Conservation (phyloP, 2,797 vertebrate genomes). For the Xiphorhynchus erythropygius region DNA sequence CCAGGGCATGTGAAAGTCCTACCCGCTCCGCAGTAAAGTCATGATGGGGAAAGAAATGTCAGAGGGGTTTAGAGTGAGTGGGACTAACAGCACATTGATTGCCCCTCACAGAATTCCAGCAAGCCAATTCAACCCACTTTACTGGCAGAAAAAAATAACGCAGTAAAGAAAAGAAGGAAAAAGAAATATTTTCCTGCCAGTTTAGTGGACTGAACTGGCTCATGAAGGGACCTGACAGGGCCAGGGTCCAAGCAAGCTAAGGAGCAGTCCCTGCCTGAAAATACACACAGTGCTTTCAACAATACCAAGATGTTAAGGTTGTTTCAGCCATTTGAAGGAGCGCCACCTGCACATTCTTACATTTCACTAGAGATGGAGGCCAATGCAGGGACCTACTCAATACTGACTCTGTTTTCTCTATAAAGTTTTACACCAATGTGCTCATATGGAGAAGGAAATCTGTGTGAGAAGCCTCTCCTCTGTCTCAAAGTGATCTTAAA, state of each 20-base stretch:
- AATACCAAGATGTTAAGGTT: neutral
- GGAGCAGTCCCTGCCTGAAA: neutral
- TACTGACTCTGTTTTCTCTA: neutral
- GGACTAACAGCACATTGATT: neutral
- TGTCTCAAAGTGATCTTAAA: neutral
- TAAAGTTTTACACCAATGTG: neutral
- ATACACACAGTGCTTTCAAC: fast-evolving
- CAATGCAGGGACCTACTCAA: neutral
- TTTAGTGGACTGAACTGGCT: neutral
- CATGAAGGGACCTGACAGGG: neutral
- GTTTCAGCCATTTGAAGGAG: neutral
- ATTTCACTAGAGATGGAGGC: neutral
- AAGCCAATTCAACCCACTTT: neutral
- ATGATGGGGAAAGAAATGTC: neutral
- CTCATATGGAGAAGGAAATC: neutral
- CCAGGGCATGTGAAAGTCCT: neutral
- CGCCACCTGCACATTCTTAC: neutral
- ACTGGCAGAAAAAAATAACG: neutral
- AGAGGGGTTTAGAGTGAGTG: neutral
- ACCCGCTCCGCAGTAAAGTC: neutral
- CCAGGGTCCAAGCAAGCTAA: neutral
- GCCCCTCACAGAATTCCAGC: neutral
- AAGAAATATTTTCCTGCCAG: neutral
- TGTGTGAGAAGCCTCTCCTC: neutral
- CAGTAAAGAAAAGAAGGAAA: neutral